Percentiles rank a stretch among this genome's conserved stretches.
These are phyloP conservation scores for Diachasma alloeum DNA, from an alignment of 1,140 invertebrate genomes.

Conservation along the genomic window DNA sequence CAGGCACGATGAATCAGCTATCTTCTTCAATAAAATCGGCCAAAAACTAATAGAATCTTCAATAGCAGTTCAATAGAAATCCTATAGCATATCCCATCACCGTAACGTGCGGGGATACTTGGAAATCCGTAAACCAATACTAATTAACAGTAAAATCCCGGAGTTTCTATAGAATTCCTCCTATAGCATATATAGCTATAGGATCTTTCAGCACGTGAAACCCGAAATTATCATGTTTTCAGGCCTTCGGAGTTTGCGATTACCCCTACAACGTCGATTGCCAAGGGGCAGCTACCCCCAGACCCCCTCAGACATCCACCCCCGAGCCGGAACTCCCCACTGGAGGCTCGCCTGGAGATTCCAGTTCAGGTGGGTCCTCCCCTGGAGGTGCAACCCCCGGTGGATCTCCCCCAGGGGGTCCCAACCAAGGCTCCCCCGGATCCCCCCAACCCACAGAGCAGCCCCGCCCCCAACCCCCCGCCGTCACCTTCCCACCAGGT, in stretches of 20 bases:
- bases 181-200: no score
- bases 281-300: constrained; percentile 54
- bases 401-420: not conserved
- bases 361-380: not conserved
- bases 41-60: no score
- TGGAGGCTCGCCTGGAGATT: constrained; percentile 3
- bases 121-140: no score
- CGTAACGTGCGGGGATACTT: no score
- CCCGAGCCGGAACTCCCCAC: not conserved
- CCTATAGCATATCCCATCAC: no score
- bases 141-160: no score
- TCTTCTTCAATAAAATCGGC: no score
- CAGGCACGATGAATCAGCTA: no score
- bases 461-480: constrained; percentile 17
- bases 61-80: no score
- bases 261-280: constrained; percentile 69
- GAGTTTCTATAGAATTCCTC: no score
- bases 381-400: not conserved
- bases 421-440: constrained; percentile 7
- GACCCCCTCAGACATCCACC: constrained; percentile 32
- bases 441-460: constrained; percentile 21
- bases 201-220: no score
- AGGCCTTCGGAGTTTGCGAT: constrained; percentile 70
- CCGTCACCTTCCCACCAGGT: constrained; percentile 22
- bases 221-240: constrained; percentile 44